These are phyloP conservation scores for Drosophila pallidifrons DNA, from an alignment of 1,140 invertebrate genomes.

Conservation along the genomic window DNA sequence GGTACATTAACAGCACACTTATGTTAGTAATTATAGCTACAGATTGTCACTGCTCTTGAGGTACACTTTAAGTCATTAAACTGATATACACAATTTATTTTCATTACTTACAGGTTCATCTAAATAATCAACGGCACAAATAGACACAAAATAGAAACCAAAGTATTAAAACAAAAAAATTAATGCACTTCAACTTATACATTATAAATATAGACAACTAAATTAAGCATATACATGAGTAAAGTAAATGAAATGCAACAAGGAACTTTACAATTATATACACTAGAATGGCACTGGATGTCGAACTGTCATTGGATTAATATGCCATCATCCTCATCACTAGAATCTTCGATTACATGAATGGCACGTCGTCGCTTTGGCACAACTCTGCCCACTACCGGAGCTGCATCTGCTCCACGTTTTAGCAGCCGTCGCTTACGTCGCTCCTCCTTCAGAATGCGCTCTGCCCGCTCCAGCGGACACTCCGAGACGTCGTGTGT, in stretches of 20 bases:
- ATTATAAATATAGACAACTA: conserved; percentile 19
- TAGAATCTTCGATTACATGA: conserved; percentile 57
- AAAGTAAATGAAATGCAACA: neutral
- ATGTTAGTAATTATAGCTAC: neutral
- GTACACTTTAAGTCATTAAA: conserved; percentile 32
- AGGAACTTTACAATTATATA: conserved; percentile 5
- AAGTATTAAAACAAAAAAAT: conserved; percentile 46
- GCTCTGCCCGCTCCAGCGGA: conserved; percentile 78
- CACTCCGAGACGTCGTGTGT: conserved; percentile 57
- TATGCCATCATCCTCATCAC: conserved; percentile 61
- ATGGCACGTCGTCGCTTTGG: conserved; percentile 44
- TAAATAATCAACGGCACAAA: neutral
- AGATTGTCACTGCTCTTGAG: conserved; percentile 20
- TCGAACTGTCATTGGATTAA: conserved; percentile 10
- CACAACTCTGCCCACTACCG: neutral
- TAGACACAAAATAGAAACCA: conserved; percentile 30
- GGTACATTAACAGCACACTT: neutral
- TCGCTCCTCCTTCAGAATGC: conserved; percentile 69
- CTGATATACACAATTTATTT: neutral
- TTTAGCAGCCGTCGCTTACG: conserved; percentile 44
- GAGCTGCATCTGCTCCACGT: neutral
- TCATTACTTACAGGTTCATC: conserved; percentile 10
- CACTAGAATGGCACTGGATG: conserved; percentile 3
- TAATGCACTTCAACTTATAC: conserved; percentile 45
- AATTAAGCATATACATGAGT: conserved; percentile 5